Conservation (phyloP, 37 sponge, comb jelly and placozoan species). For the Bolinopsis microptera region DNA sequence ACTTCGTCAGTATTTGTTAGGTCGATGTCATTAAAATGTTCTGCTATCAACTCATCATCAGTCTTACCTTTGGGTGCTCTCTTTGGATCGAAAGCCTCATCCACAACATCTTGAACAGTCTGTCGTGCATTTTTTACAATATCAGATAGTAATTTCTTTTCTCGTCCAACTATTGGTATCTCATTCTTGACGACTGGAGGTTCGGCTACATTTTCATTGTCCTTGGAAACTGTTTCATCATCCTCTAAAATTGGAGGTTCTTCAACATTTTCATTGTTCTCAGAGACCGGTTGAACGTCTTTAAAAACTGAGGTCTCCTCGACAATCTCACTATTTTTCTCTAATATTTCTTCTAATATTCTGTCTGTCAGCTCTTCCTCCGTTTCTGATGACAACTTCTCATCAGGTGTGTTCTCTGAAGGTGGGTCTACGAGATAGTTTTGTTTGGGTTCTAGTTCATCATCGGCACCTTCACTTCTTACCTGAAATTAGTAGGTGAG, state of each 20-base stretch:
- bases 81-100: neutral
- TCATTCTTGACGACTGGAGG: neutral
- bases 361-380: neutral
- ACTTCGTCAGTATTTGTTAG: neutral
- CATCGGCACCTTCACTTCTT: neutral
- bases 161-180: neutral
- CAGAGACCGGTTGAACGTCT: neutral
- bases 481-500: no score
- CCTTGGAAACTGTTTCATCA: neutral
- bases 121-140: neutral
- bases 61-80: neutral
- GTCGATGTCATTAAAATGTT: neutral
- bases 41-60: slow-evolving; percentile 1
- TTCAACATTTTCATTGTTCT: neutral
- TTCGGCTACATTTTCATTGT: neutral
- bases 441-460: neutral
- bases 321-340: neutral
- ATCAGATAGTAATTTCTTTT: neutral
- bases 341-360: neutral
- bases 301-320: neutral
- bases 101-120: neutral
- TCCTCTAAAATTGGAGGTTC: neutral
- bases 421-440: neutral
- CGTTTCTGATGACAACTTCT: neutral
- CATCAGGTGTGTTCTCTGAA: neutral